Evolutionary conservation across 2,113 vertebrate species (phyloP), one percentile per base, ranked within the genome.

Genomic region (Actenoides lindsayi): DNA sequence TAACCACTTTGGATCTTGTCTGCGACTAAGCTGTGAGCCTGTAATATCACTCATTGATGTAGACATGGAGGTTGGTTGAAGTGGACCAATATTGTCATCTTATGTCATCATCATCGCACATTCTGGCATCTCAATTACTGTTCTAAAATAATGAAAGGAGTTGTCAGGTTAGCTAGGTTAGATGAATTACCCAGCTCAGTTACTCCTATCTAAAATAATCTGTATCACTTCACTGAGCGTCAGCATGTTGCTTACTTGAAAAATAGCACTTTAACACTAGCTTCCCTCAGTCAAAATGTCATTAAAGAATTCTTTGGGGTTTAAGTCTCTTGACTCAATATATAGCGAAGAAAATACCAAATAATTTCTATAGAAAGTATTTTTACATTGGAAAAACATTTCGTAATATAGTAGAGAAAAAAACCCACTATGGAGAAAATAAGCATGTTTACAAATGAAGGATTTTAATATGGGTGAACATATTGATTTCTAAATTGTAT

Each of bases 121-220:
- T 79, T 7, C 37, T 96, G 84, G 84, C 91, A 79, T 69, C 93
- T 92, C 94, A 94, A 51, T 95, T 89, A 76, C 79, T 71, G 60
- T 59, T 90, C 31, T 75, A 14, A 92, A 96, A 89, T 90, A 94
- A 95, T 78, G 91, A 92, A 82, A 91, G 83, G 59, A 93, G 50
- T 68, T 96, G 82, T 89, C 86, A 85, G 95, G 87, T 88, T 87
- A 87, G 80, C 67, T 54, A 33, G 96, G 73, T 73, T 75, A 28
- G 96, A 94, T 92, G 92, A 92, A 96, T 96, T 90, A 90, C 90
- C 39, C 79, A 81, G 85, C 64, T 92, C 90, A 50, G 83, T 77
- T 95, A n/a, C 71, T 87, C 33, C 76, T 37, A 78, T 90, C 92
- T 90, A 3, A 80, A 94, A 89, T 59, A 77, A 91, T 95, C 94